phyloP scores from a whole-genome alignment of 2,888 invertebrate species.

The Oscheius sp. region DNA sequence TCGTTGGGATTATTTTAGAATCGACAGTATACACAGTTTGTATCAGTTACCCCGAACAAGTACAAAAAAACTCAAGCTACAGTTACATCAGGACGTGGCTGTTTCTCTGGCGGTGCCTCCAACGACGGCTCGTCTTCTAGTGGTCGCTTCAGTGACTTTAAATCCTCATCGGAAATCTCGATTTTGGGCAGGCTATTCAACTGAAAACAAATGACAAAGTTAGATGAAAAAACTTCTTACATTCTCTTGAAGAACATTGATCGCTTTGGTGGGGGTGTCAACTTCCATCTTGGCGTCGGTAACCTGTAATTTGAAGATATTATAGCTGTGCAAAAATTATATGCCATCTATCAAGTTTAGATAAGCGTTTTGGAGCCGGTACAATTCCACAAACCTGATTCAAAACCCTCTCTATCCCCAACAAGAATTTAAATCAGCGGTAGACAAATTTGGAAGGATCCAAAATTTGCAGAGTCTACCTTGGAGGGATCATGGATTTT shows the following conservation, averaged over 20 bases:
- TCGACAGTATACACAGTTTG: not conserved
- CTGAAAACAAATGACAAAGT: not conserved
- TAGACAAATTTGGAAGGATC: too few species aligned
- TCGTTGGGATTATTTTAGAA: conserved; percentile 4
- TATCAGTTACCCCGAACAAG: not conserved
- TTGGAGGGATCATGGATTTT: too few species aligned
- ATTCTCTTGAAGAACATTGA: conserved; percentile 8
- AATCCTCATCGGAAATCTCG: conserved; percentile 7
- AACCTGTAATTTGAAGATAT: too few species aligned
- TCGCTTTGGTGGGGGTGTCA: not conserved
- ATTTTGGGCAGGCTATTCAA: conserved; percentile 5
- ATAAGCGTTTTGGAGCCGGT: too few species aligned
- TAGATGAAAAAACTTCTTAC: not conserved
- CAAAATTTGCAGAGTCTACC: too few species aligned
- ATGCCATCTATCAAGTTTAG: too few species aligned
- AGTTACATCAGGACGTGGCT: conserved; percentile 18
- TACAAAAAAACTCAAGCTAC: conserved; percentile 7
- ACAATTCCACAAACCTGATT: too few species aligned
- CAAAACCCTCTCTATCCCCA: too few species aligned
- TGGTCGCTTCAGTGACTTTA: conserved; percentile 12
- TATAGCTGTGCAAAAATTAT: too few species aligned
- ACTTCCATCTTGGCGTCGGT: not conserved
- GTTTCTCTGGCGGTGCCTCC: conserved; percentile 15
- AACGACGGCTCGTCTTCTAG: not conserved
- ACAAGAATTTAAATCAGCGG: too few species aligned